Percentiles rank a stretch among this genome's conserved stretches.
These are phyloP conservation scores for Paracanthobrama guichenoti DNA, from an alignment of 2,113 vertebrate species.

Conservation along the genomic window DNA sequence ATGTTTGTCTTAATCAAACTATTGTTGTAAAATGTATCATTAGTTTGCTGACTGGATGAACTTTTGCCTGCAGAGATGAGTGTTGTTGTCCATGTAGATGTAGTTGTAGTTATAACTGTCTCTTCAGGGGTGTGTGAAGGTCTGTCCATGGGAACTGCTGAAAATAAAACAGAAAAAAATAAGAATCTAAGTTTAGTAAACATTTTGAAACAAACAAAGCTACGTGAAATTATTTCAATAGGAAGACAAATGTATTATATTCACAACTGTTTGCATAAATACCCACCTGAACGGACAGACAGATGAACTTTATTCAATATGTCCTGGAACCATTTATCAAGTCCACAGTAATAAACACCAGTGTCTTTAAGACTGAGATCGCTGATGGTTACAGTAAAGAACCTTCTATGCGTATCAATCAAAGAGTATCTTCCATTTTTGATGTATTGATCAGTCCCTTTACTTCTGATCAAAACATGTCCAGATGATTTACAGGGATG, in stretches of 20 bases:
- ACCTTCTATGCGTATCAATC: not conserved
- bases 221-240: not conserved
- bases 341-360: slow-evolving; percentile 58
- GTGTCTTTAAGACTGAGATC: slow-evolving; percentile 43
- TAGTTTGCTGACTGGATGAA: not conserved
- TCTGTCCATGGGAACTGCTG: not conserved
- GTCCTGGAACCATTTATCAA: slow-evolving; percentile 23
- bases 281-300: slow-evolving; percentile 45
- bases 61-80: not conserved
- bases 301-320: slow-evolving; percentile 5
- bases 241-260: not conserved
- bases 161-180: not conserved
- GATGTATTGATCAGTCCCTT: not conserved
- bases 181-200: not conserved
- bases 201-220: too few relatives aligned
- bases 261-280: not conserved
- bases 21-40: not conserved
- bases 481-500: slow-evolving; percentile 13
- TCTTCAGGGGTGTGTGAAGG: not conserved
- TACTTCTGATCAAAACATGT: slow-evolving; percentile 48
- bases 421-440: slow-evolving; percentile 46
- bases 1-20: not conserved
- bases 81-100: not conserved
- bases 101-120: not conserved
- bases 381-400: slow-evolving; percentile 49